phyloP scores from a whole-genome alignment of 2,113 vertebrate genomes.

The Odobenus rosmarus region DNA sequence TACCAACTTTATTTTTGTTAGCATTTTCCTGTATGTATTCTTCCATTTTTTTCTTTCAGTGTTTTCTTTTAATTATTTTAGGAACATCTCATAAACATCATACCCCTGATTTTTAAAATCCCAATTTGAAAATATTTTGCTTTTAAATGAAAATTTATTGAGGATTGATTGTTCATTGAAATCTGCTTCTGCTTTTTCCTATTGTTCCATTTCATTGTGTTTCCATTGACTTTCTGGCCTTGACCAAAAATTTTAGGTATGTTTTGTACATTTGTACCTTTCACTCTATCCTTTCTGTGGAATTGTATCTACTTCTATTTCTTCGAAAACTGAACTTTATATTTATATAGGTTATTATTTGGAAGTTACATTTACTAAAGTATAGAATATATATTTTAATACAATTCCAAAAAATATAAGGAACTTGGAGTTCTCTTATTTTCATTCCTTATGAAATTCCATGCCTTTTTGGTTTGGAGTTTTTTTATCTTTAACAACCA shows the following conservation, averaged over 20 bases:
- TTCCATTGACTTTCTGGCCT: background rate
- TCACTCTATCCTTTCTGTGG: background rate
- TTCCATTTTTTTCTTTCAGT: background rate
- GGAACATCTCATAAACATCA: background rate
- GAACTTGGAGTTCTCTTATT: background rate
- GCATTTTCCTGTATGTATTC: background rate
- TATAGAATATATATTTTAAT: background rate
- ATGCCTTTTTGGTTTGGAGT: background rate
- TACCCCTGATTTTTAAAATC: background rate
- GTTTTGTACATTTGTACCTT: background rate
- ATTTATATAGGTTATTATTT: background rate
- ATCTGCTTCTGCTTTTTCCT: background rate
- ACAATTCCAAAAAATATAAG: background rate
- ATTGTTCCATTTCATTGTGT: background rate
- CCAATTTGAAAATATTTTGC: background rate
- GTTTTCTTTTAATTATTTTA: background rate
- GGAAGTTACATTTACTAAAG: background rate
- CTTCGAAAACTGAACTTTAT: background rate
- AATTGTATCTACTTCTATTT: background rate
- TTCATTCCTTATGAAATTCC: background rate
- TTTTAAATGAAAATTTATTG: background rate
- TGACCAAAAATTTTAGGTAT: background rate
- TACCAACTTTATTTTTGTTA: background rate
- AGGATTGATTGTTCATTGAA: background rate
- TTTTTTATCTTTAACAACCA: background rate